These are phyloP conservation scores for Bovichtus diacanthus DNA, from an alignment of 2,797 vertebrate species.

Conservation along the genomic window DNA sequence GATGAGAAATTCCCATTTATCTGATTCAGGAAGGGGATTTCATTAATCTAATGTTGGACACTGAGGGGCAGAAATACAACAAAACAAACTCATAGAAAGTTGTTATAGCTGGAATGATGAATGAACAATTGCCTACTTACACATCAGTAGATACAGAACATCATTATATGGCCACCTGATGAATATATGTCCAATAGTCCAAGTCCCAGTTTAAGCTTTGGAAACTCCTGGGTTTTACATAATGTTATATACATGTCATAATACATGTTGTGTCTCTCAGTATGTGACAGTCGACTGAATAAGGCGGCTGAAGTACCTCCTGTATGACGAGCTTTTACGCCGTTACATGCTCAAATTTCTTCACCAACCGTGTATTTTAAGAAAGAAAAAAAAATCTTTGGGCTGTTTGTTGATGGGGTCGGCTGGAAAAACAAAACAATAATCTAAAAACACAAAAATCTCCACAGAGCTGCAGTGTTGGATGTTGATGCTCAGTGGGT, in stretches of 20 bases:
- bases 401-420: background rate
- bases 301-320: background rate
- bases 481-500: conserved; percentile 1
- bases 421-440: background rate
- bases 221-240: background rate
- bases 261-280: too few species aligned
- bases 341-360: background rate
- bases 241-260: background rate
- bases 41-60: background rate
- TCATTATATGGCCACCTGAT: background rate
- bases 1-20: background rate
- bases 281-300: too few species aligned
- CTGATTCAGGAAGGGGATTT: background rate
- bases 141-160: background rate
- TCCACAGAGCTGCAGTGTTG: background rate
- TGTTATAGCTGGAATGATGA: too few species aligned
- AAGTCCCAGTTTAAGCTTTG: background rate
- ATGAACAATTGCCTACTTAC: background rate
- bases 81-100: background rate
- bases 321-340: background rate
- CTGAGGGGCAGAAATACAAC: background rate
- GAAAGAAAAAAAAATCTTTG: too few species aligned
- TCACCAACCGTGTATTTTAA: background rate
- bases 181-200: background rate
- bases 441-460: background rate